Evolutionary conservation across 1,140 invertebrate genomes (phyloP), one percentile per base, ranked within the genome.

Genomic region (Meloidogyne exigua): DNA sequence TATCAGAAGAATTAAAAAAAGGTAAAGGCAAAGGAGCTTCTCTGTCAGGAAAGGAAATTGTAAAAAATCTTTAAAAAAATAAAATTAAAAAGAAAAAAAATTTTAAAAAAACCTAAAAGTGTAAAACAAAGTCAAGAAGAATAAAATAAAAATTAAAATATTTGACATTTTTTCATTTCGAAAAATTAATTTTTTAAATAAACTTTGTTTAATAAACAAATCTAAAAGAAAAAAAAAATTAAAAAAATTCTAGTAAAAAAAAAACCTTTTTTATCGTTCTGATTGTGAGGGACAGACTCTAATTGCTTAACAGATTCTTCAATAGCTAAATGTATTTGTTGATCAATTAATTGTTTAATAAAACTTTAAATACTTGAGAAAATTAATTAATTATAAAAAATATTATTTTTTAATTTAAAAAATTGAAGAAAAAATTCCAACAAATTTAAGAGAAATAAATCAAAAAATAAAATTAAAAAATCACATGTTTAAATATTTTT

Each of bases 1-100:
- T 23, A 28, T 73, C 28, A 36, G 23, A 71, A 71, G 15, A 21
- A 13, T 36, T 32, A 39, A 73, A 73, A 64, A 73, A 73, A 7
- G 72, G 72, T 11, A 23, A 39, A 18, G 72, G 49, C 9, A 39
- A 65, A 9, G 49, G 72, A 21, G 49, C 26, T 13, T 73, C 57
- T 73, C 72, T 57, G 21, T 57, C 49, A 5, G 49, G 49, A 10
- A 57, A 57, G 5, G 49, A 57, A 57, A 57, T 57, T 57, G 18
- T 7, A 57, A 57, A 57, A 57, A 57, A 57, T n/a, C 49, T 57
- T n/a, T n/a, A n/a, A 12, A 57, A n/a, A 57, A 57, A 57, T 15
- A n/a, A n/a, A 57, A n/a, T 49, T 18, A 57, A 57, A 57, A n/a
- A 57, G 21, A n/a, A n/a, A n/a, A n/a, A 57, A 57, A n/a, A n/a